These are phyloP conservation scores for Apis mellifera DNA, from an alignment of 1,140 invertebrate species.

Conservation along the genomic window DNA sequence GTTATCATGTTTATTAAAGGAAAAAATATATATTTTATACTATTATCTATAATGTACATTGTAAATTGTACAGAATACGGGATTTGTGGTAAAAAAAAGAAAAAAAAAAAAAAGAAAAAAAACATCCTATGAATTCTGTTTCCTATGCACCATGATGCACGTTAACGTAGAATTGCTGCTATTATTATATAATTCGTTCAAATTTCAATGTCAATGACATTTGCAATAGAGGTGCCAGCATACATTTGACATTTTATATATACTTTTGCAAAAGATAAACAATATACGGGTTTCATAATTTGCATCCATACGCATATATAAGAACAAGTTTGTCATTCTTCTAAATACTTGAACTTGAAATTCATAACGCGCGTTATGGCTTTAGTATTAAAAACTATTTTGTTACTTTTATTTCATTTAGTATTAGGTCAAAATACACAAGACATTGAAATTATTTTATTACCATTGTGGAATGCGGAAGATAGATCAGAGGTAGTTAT, in stretches of 20 bases:
- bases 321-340: slow-evolving; percentile 57
- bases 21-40: background rate
- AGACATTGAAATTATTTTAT: slow-evolving; percentile 59
- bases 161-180: background rate
- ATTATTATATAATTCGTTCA: slow-evolving; percentile 33
- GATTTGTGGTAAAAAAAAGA: background rate
- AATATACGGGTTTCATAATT: slow-evolving; percentile 53
- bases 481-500: slow-evolving; percentile 51
- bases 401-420: slow-evolving; percentile 42
- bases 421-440: slow-evolving; percentile 3
- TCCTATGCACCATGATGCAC: background rate
- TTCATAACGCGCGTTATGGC: slow-evolving; percentile 57
- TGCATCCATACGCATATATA: slow-evolving; percentile 55
- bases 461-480: slow-evolving; percentile 61
- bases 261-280: slow-evolving; percentile 51
- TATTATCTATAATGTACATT: background rate
- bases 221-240: slow-evolving; percentile 72
- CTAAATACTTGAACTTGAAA: slow-evolving; percentile 60
- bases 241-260: slow-evolving; percentile 51
- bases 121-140: slow-evolving; percentile 8
- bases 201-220: slow-evolving; percentile 59
- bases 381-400: slow-evolving; percentile 36
- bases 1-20: slow-evolving; percentile 3
- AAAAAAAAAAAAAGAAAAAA: background rate
- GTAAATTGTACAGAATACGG: slow-evolving; percentile 3